Evolutionary conservation across 2,888 invertebrate genomes (phyloP).

Genomic region (Caprella mutica): DNA sequence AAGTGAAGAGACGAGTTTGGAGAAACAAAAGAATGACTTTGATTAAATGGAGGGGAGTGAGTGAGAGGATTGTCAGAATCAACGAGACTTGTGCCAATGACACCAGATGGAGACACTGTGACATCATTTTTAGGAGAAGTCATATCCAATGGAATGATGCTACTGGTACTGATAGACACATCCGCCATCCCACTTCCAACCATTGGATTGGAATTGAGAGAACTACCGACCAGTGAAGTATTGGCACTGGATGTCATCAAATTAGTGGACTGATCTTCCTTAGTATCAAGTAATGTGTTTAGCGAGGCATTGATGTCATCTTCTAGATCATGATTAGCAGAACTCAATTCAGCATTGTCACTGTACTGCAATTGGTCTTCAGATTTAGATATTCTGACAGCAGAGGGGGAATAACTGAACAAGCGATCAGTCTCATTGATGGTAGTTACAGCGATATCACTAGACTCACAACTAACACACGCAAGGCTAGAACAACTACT

Average conservation of each 20-base stretch:
- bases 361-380: slow-evolving; percentile 71
- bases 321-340: slow-evolving; percentile 81
- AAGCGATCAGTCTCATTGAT: slow-evolving; percentile 14
- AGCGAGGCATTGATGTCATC: slow-evolving; percentile 87
- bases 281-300: slow-evolving; percentile 74
- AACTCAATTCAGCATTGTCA: slow-evolving; percentile 59
- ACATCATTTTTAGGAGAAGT: slow-evolving; percentile 89
- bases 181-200: neutral
- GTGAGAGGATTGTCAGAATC: slow-evolving; percentile 32
- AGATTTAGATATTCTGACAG: slow-evolving; percentile 74
- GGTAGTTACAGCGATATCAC: neutral
- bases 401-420: slow-evolving; percentile 39
- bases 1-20: slow-evolving; percentile 30
- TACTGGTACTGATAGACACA: neutral
- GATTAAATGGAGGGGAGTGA: no score
- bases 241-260: neutral
- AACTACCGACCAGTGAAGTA: neutral
- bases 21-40: slow-evolving; percentile 13
- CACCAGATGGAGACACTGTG: slow-evolving; percentile 42
- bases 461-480: slow-evolving; percentile 24
- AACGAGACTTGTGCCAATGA: slow-evolving; percentile 38
- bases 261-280: slow-evolving; percentile 20
- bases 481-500: slow-evolving; percentile 12
- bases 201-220: neutral
- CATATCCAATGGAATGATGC: slow-evolving; percentile 43